Evolutionary conservation across 2,113 vertebrate genomes (phyloP).

Genomic region (Ramphastos sulfuratus): DNA sequence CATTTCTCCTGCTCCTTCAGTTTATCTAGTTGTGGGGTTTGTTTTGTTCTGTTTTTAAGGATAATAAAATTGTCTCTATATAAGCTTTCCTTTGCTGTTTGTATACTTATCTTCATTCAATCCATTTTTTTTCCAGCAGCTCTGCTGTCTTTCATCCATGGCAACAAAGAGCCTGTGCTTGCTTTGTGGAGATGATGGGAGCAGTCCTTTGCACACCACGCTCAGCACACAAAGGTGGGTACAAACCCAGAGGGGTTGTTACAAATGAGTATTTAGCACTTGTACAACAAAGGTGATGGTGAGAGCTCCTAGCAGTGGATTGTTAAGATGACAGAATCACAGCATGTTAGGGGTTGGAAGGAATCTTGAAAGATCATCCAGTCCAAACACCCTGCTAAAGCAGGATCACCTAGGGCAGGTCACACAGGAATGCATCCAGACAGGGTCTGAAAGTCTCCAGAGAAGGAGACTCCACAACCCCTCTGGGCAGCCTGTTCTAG

Average conservation of each 20-base stretch:
- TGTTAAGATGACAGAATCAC: neutral
- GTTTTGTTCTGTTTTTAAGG: too few species aligned
- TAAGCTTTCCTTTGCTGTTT: neutral
- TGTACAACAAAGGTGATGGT: neutral
- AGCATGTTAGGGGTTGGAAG: too few species aligned
- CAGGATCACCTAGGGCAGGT: too few species aligned
- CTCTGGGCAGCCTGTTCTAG: too few species aligned
- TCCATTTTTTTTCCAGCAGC: neutral
- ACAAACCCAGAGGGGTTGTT: neutral
- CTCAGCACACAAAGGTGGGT: neutral
- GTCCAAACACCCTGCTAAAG: too few species aligned
- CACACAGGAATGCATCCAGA: too few species aligned
- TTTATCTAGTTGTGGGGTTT: neutral
- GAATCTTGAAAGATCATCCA: too few species aligned
- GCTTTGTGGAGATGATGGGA: neutral
- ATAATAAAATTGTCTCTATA: neutral
- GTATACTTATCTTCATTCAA: neutral
- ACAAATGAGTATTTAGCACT: neutral
- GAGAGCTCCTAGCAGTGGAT: neutral
- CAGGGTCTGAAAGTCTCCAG: too few species aligned
- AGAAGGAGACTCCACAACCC: too few species aligned
- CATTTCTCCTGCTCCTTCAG: neutral
- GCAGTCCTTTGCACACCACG: neutral
- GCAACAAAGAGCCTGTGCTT: neutral
- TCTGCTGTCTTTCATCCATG: neutral